Evolutionary conservation across 1,140 invertebrate species (phyloP).

Genomic region (Teleogryllus occipitalis): DNA sequence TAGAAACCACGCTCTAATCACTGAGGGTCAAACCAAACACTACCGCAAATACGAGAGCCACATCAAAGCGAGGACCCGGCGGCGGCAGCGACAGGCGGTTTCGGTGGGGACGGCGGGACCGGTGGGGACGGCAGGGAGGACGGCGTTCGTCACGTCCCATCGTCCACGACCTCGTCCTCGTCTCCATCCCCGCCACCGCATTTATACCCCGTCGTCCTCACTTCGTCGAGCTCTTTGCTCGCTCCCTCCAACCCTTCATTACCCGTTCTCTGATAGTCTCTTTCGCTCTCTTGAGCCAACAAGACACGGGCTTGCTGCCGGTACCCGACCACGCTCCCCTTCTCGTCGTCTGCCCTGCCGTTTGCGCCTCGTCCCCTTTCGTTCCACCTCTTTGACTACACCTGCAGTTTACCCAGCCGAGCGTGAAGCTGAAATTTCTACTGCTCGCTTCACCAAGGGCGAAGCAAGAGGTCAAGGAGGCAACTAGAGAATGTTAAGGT

Average conservation of each 20-base stretch:
- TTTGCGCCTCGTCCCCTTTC: neutral
- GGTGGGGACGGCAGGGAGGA: neutral
- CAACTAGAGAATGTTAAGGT: neutral
- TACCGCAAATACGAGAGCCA: slow-evolving; percentile 3
- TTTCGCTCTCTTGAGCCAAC: slow-evolving; percentile 3
- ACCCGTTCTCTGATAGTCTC: neutral
- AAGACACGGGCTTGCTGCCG: neutral
- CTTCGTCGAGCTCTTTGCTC: neutral
- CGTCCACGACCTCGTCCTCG: neutral
- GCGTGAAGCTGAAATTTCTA: neutral
- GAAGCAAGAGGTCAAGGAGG: neutral
- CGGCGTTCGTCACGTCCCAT: neutral
- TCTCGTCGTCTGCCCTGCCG: neutral
- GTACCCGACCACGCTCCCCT: neutral
- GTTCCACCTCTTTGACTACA: neutral
- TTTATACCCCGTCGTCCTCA: neutral
- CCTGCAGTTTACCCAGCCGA: slow-evolving; percentile 2
- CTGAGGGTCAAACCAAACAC: slow-evolving; percentile 3
- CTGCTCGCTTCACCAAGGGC: neutral
- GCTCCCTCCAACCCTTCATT: neutral
- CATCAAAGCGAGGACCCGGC: neutral
- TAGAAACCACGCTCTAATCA: slow-evolving; percentile 4
- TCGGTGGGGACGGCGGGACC: too few relatives aligned
- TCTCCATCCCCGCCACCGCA: too few relatives aligned
- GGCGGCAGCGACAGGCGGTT: too few relatives aligned